A percentile compares a stretch with the other conserved stretches of the same genome.
Conservation (phyloP, 2,113 vertebrate species). For the Forbesichthys papilliferus region DNA sequence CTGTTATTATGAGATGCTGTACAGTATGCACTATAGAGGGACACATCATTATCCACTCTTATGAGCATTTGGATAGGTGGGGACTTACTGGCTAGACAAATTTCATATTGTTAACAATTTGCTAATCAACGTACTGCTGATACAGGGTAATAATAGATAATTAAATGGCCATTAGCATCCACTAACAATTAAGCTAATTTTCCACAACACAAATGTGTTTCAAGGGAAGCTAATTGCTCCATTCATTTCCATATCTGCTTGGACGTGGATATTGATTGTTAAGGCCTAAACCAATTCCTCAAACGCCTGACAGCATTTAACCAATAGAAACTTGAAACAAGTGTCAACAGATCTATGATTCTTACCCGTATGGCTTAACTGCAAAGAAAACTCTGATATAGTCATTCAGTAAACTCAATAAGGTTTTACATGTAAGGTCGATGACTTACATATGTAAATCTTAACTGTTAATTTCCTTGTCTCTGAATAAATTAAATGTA, state of each 20-base stretch:
- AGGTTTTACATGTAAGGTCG: conserved; percentile 87
- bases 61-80: conserved; percentile 40
- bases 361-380: conserved; percentile 12
- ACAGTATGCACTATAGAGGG: conserved; percentile 13
- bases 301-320: background rate
- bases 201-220: conserved; percentile 15
- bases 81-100: conserved; percentile 59
- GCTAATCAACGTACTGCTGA: conserved; percentile 49
- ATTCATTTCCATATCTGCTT: conserved; percentile 28
- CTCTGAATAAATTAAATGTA: conserved; percentile 82
- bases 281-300: conserved; percentile 33
- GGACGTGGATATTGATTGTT: conserved; percentile 41
- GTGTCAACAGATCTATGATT: conserved; percentile 42
- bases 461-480: conserved; percentile 89
- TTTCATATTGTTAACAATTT: conserved; percentile 62
- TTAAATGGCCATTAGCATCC: conserved; percentile 58
- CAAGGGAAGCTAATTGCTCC: conserved; percentile 4
- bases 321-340: background rate
- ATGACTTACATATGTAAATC: conserved; percentile 89
- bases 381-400: conserved; percentile 80
- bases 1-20: conserved; percentile 37
- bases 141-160: conserved; percentile 64
- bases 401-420: conserved; percentile 88
- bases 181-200: conserved; percentile 56
- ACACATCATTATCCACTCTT: conserved; percentile 60